phyloP scores from a whole-genome alignment of 1,140 invertebrate species.

The Drosophila bocki region DNA sequence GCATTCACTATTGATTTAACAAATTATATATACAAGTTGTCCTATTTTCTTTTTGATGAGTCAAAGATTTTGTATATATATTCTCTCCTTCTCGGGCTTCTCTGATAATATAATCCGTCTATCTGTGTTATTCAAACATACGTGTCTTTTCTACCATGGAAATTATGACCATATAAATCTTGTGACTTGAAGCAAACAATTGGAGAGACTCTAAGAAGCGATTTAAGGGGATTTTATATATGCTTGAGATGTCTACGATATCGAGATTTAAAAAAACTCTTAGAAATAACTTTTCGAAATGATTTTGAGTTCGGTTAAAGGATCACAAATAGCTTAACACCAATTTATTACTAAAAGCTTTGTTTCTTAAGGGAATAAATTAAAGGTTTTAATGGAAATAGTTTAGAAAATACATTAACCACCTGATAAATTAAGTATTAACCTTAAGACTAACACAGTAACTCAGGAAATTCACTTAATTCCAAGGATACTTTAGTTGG shows the following conservation, averaged over 20 bases:
- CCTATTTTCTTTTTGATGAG: neutral
- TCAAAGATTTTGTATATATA: neutral
- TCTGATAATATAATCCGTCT: neutral
- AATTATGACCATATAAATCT: neutral
- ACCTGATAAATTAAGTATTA: neutral
- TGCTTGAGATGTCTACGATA: neutral
- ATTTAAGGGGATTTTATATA: neutral
- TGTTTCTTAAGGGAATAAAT: too few relatives aligned
- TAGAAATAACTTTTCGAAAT: neutral
- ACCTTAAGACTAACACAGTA: neutral
- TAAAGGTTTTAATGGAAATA: neutral
- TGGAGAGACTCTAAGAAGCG: neutral
- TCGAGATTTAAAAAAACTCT: neutral
- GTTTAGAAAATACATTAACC: neutral
- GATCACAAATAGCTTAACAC: neutral
- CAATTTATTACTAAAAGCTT: neutral
- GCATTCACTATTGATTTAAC: conserved; percentile 10
- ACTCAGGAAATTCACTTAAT: neutral
- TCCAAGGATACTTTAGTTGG: neutral
- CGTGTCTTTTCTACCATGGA: neutral
- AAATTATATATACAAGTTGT: neutral
- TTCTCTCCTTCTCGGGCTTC: neutral
- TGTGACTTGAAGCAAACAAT: conserved; percentile 1
- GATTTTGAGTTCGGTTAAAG: neutral
- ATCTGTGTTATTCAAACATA: neutral